Conservation (phyloP, 2,888 invertebrate genomes). For the Neocrepidodera transversa region DNA sequence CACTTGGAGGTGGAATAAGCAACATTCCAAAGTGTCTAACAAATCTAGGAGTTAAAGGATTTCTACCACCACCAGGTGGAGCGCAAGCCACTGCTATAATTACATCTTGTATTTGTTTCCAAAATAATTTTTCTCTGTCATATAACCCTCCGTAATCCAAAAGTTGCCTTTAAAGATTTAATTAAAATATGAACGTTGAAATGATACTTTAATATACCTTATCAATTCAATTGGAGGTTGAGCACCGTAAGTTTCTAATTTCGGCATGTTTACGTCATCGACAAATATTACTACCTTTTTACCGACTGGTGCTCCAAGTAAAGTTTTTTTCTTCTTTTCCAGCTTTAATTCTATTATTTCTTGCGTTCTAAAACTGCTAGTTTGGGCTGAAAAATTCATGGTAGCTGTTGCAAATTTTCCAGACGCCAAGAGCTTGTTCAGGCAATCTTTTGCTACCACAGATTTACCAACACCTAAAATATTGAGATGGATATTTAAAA, state of each 20-base stretch:
- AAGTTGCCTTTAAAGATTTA: slow-evolving; percentile 65
- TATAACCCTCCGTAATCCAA: slow-evolving; percentile 83
- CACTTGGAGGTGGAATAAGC: slow-evolving; percentile 81
- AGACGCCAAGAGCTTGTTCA: slow-evolving; percentile 69
- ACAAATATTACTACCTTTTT: slow-evolving; percentile 86
- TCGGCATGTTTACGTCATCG: slow-evolving; percentile 93
- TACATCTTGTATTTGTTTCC: slow-evolving; percentile 87
- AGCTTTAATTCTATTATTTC: slow-evolving; percentile 86
- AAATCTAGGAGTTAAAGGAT: slow-evolving; percentile 83
- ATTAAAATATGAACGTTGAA: not conserved
- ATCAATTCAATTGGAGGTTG: slow-evolving; percentile 91
- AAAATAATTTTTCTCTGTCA: slow-evolving; percentile 86
- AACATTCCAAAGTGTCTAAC: slow-evolving; percentile 89
- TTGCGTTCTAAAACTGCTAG: slow-evolving; percentile 82
- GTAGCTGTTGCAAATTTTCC: slow-evolving; percentile 76
- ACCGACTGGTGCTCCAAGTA: slow-evolving; percentile 82
- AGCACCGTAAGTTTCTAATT: slow-evolving; percentile 84
- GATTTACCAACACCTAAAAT: slow-evolving; percentile 86
- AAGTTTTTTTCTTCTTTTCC: slow-evolving; percentile 80
- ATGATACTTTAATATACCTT: slow-evolving; percentile 58
- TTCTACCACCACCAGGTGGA: slow-evolving; percentile 90
- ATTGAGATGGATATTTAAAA: not conserved
- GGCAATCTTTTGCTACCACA: slow-evolving; percentile 77
- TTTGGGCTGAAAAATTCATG: slow-evolving; percentile 91
- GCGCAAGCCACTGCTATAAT: slow-evolving; percentile 85